Conservation (phyloP, 2,888 invertebrate species). For the Panzeria rudis region DNA sequence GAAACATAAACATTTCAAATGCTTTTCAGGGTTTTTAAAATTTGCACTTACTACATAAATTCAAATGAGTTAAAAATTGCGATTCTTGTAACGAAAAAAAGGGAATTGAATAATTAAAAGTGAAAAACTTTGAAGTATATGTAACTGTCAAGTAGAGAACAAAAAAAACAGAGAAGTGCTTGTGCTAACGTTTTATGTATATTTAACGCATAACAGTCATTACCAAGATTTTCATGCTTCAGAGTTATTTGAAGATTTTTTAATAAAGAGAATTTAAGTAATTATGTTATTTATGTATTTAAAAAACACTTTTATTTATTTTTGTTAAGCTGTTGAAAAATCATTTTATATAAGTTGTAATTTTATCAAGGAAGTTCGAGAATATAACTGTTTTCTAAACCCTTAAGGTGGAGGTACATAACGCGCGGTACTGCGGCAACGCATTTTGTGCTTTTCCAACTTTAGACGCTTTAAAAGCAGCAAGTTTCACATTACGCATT, state of each 20-base stretch:
- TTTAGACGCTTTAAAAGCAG: no score
- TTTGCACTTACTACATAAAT: conserved; percentile 44
- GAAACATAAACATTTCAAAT: conserved; percentile 49
- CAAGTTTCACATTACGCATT: no score
- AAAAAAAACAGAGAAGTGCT: conserved; percentile 15
- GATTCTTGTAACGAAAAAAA: conserved; percentile 32
- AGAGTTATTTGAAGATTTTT: conserved; percentile 15
- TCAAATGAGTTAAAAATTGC: conserved; percentile 60
- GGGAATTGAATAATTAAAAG: conserved; percentile 65
- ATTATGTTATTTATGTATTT: conserved; percentile 38
- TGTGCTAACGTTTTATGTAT: conserved; percentile 21
- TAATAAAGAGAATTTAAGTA: conserved; percentile 27
- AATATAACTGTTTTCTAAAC: no score
- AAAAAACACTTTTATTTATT: conserved; percentile 25
- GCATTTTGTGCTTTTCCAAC: no score
- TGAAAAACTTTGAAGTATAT: conserved; percentile 53
- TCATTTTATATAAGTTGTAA: no score
- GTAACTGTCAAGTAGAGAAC: conserved; percentile 51
- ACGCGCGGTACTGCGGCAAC: no score
- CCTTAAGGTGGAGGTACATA: no score
- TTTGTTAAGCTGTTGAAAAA: neutral
- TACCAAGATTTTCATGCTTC: conserved; percentile 25
- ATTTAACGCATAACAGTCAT: conserved; percentile 16
- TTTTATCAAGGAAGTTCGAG: no score
- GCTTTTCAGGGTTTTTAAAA: conserved; percentile 36